These are phyloP conservation scores for Catharus fuscescens DNA, from an alignment of 2,113 vertebrate genomes.

Conservation along the genomic window DNA sequence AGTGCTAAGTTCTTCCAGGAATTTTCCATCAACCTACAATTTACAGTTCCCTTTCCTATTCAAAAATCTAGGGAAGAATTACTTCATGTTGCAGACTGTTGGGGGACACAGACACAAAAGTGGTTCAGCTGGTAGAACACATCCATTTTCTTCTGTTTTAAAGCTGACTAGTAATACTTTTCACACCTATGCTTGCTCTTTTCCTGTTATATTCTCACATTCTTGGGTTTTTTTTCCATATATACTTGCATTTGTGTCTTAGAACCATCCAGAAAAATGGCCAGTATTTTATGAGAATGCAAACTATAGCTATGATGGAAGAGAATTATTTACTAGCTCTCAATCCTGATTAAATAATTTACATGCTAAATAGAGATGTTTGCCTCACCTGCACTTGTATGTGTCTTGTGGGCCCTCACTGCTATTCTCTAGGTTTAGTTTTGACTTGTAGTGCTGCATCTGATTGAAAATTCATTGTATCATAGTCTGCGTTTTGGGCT, in stretches of 20 bases:
- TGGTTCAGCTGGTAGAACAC: accelerated
- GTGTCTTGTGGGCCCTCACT: background rate
- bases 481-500: accelerated
- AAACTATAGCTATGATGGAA: background rate
- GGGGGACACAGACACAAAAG: background rate
- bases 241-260: background rate
- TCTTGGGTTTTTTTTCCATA: background rate
- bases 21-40: background rate
- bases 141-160: background rate
- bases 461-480: background rate
- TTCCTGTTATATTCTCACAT: background rate
- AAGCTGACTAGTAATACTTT: background rate
- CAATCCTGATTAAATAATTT: background rate
- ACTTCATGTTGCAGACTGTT: background rate
- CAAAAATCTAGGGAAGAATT: background rate
- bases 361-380: background rate
- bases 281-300: background rate
- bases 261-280: background rate
- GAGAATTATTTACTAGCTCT: background rate
- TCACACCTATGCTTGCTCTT: background rate
- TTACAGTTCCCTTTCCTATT: background rate
- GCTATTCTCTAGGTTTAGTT: background rate
- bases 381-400: background rate
- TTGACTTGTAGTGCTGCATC: background rate
- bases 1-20: background rate